Evolutionary conservation across 2,113 vertebrate genomes (phyloP).

Genomic region (Chiloscyllium plagiosum): DNA sequence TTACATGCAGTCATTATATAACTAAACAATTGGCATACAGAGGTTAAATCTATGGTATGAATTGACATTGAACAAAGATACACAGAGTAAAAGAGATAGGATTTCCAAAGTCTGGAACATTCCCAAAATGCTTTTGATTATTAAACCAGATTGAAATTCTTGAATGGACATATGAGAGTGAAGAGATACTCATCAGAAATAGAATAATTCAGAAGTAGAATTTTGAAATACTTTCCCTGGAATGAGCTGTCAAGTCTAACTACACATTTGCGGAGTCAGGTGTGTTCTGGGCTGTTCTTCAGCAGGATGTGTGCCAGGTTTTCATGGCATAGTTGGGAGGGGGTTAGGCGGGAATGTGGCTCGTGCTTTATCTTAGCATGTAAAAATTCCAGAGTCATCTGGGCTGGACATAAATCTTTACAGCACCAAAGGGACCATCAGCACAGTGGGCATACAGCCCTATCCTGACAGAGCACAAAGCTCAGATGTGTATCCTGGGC

Average conservation of each 20-base stretch:
- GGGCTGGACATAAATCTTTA: constrained; percentile 42
- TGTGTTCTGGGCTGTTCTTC: constrained; percentile 50
- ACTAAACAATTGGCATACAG: background rate
- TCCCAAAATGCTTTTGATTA: constrained; percentile 26
- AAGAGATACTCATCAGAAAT: constrained; percentile 48
- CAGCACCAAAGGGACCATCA: constrained; percentile 42
- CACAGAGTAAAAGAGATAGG: background rate
- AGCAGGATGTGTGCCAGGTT: constrained; percentile 53
- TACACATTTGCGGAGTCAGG: constrained; percentile 73
- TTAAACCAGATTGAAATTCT: constrained; percentile 54
- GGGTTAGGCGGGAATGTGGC: constrained; percentile 39
- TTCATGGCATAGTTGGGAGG: constrained; percentile 51
- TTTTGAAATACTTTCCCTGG: constrained; percentile 65
- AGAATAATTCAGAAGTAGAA: constrained; percentile 50
- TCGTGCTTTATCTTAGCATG: constrained; percentile 42
- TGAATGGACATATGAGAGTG: constrained; percentile 51
- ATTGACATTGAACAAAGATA: constrained; percentile 30
- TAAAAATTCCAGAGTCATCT: constrained; percentile 50
- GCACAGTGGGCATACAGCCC: background rate
- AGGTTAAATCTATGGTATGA: background rate
- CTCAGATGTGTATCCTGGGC: background rate
- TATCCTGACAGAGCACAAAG: background rate
- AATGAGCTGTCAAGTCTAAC: constrained; percentile 46
- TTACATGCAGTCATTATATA: background rate
- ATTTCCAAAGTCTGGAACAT: constrained; percentile 26